Percentiles rank a stretch among this genome's conserved stretches.
Conservation (phyloP, 2,888 invertebrate genomes). For the Panopea generosa region DNA sequence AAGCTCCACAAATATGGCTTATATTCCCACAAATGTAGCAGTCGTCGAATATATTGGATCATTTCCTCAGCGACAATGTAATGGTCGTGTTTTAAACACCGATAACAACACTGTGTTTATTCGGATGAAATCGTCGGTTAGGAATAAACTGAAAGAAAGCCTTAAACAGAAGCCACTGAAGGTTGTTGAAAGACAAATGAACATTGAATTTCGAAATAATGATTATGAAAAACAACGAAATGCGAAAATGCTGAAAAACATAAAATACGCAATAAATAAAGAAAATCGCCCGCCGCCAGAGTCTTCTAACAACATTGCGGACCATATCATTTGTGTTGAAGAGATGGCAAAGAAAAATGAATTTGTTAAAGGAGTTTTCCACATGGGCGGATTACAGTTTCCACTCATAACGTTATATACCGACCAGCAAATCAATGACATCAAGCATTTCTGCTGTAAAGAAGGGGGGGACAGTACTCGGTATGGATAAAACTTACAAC, state of each 20-base stretch:
- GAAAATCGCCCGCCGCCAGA: not conserved
- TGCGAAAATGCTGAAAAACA: constrained; percentile 27
- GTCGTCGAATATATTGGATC: constrained; percentile 32
- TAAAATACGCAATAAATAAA: constrained; percentile 25
- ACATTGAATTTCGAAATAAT: constrained; percentile 1
- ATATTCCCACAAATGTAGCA: not conserved
- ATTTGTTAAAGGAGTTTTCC: constrained; percentile 40
- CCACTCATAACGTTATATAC: constrained; percentile 40
- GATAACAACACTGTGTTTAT: constrained; percentile 18
- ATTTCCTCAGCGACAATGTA: constrained; percentile 12
- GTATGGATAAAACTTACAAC: constrained; percentile 50
- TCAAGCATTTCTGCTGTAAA: constrained; percentile 41
- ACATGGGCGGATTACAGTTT: constrained; percentile 22
- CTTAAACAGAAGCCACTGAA: constrained; percentile 4
- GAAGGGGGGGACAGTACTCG: constrained; percentile 17
- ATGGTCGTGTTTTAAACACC: constrained; percentile 9
- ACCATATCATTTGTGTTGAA: constrained; percentile 46
- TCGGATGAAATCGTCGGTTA: constrained; percentile 9
- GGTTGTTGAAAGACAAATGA: constrained; percentile 25
- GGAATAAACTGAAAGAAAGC: constrained; percentile 12
- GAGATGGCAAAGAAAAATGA: constrained; percentile 43
- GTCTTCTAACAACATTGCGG: no score
- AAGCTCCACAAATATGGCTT: not conserved
- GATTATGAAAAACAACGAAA: constrained; percentile 10
- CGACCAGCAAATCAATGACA: constrained; percentile 41